These are phyloP conservation scores for Trichogramma evanescens DNA, from an alignment of 2,888 invertebrate genomes.

Conservation along the genomic window DNA sequence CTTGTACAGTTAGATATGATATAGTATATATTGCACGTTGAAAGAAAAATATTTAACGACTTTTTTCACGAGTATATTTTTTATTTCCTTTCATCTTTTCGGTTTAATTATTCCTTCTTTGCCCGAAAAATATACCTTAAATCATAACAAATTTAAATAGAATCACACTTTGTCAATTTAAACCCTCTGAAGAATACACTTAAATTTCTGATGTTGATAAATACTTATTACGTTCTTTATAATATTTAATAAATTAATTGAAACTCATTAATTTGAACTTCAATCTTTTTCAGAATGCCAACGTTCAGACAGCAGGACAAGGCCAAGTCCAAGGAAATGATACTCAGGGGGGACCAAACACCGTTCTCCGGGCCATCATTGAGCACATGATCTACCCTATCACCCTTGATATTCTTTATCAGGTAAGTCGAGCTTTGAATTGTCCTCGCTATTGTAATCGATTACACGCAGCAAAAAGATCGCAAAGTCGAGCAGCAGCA, in stretches of 20 bases:
- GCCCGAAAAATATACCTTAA: no score
- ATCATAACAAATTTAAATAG: no score
- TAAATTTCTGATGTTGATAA: no score
- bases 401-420: conserved; percentile 90
- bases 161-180: no score
- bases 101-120: no score
- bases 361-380: conserved; percentile 95
- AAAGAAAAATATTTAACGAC: conserved; percentile 2
- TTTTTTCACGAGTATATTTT: neutral
- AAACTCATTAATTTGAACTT: neutral
- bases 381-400: conserved; percentile 99
- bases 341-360: conserved; percentile 85
- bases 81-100: no score
- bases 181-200: no score
- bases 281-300: conserved; percentile 47
- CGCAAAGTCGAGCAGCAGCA: no score
- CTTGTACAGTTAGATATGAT: no score
- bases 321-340: conserved; percentile 48
- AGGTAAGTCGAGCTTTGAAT: conserved; percentile 51
- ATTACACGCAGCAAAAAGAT: no score
- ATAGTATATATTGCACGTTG: no score
- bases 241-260: neutral
- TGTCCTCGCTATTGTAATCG: no score
- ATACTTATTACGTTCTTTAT: neutral
- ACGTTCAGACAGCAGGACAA: conserved; percentile 72